Evolutionary conservation across 1,140 invertebrate species (phyloP).

Genomic region (Pseudomyrmex concolor): DNA sequence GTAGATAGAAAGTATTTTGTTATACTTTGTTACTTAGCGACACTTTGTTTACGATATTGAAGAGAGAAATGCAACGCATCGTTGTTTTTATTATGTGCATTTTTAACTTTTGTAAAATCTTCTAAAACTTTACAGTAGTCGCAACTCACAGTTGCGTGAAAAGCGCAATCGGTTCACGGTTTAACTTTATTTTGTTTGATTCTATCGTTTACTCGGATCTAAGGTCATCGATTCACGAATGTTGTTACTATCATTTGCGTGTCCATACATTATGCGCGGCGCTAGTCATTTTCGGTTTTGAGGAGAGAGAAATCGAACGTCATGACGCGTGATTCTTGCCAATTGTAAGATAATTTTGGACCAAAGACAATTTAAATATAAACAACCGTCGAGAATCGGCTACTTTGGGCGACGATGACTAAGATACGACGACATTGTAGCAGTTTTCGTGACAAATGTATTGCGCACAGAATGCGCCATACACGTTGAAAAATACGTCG

Average conservation of each 20-base stretch:
- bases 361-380: slow-evolving; percentile 53
- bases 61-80: slow-evolving; percentile 3
- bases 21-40: not conserved
- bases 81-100: slow-evolving; percentile 14
- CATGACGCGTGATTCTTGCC: slow-evolving; percentile 12
- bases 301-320: not conserved
- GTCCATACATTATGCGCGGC: not conserved
- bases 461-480: not conserved
- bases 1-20: not conserved
- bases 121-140: not conserved
- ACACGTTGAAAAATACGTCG: not conserved
- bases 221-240: no score
- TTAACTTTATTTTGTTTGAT: no score
- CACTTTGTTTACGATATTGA: slow-evolving; percentile 11
- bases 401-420: slow-evolving; percentile 46
- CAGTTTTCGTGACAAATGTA: not conserved
- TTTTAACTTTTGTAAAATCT: slow-evolving; percentile 14
- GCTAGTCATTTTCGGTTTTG: not conserved
- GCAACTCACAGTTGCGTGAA: not conserved
- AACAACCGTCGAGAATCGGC: slow-evolving; percentile 39
- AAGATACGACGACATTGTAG: not conserved
- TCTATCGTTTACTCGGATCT: not conserved
- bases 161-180: not conserved
- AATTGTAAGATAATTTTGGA: slow-evolving; percentile 30
- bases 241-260: no score